A percentile compares a stretch with the other conserved stretches of the same genome.
Evolutionary conservation across 2,888 invertebrate genomes (phyloP).

Genomic region (Microctonus aethiopoides): DNA sequence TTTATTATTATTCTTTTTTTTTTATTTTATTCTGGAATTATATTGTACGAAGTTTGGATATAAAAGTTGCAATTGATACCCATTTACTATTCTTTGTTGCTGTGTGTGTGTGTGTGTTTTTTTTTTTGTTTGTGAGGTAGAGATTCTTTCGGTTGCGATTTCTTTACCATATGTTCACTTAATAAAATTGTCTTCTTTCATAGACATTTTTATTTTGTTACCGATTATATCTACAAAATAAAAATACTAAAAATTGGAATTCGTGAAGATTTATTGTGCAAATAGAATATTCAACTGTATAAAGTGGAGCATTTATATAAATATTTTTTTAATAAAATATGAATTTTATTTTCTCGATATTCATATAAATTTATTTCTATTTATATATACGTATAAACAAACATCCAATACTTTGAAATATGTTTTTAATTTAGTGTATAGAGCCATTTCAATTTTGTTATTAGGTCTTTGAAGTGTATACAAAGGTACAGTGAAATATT

Average conservation of each 20-base stretch:
- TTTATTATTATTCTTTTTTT: neutral
- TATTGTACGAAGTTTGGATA: neutral
- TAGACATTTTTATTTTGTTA: constrained; percentile 17
- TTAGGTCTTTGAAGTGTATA: too few species aligned
- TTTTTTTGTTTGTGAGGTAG: too few species aligned
- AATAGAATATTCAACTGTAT: neutral
- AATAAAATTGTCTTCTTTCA: neutral
- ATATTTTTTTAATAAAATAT: neutral
- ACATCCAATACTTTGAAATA: too few species aligned
- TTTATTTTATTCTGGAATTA: neutral
- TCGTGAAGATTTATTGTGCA: neutral
- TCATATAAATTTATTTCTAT: too few species aligned
- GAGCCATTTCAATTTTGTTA: too few species aligned
- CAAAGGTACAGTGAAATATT: too few species aligned
- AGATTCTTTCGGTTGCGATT: neutral
- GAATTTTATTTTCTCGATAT: too few species aligned
- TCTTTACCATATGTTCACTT: neutral
- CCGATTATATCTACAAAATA: neutral
- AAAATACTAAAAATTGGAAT: neutral
- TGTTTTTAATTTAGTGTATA: too few species aligned
- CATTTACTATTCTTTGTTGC: neutral
- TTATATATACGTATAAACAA: too few species aligned
- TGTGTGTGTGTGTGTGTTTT: neutral
- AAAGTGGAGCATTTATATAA: neutral
- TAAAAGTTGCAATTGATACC: neutral